A percentile compares a stretch with the other conserved stretches of the same genome.
Conservation (phyloP, 2,888 invertebrate genomes). For the Cloeon dipterum region DNA sequence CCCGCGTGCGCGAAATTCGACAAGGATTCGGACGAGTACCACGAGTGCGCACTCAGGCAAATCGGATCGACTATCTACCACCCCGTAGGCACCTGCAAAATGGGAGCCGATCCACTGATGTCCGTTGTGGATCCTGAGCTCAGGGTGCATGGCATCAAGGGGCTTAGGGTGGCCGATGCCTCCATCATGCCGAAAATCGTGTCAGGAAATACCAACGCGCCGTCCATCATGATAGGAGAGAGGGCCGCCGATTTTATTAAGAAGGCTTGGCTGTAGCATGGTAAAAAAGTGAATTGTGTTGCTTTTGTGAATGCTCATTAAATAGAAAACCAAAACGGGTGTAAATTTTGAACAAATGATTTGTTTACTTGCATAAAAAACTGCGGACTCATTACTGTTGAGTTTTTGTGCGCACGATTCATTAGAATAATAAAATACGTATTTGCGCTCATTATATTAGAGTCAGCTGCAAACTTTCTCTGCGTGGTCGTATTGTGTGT, state of each 20-base stretch:
- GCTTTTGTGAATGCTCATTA: no score
- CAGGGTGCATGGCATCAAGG: slow-evolving; percentile 1
- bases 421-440: no score
- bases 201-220: slow-evolving; percentile 1
- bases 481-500: no score
- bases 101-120: slow-evolving; percentile 12
- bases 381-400: no score
- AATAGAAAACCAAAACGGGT: no score
- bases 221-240: not conserved
- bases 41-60: slow-evolving; percentile 1
- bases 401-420: no score
- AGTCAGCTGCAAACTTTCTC: no score
- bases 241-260: not conserved
- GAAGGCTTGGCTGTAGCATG: not conserved
- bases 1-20: not conserved
- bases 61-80: slow-evolving; percentile 11
- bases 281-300: no score
- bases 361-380: no score
- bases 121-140: slow-evolving; percentile 12
- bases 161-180: slow-evolving; percentile 2
- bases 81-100: slow-evolving; percentile 13
- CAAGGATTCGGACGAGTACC: not conserved
- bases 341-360: no score
- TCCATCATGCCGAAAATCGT: slow-evolving; percentile 3
- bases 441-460: no score